Conservation (phyloP, 2,888 invertebrate species). For the Alentia gelatinosa region DNA sequence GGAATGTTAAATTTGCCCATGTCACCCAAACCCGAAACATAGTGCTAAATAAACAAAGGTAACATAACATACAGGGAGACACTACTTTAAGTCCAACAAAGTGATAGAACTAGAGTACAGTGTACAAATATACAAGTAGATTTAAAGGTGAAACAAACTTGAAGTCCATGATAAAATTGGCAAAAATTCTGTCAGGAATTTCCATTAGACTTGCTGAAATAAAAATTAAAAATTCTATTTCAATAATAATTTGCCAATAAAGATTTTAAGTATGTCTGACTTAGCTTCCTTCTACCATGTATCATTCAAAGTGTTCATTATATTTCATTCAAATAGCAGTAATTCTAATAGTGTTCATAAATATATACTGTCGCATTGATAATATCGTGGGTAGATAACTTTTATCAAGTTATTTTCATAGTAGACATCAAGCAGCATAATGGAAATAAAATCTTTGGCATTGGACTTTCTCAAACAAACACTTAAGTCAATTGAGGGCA, state of each 20-base stretch:
- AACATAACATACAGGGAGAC: slow-evolving; percentile 10
- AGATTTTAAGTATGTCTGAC: background rate
- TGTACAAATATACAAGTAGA: background rate
- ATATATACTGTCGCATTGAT: background rate
- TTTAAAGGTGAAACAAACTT: background rate
- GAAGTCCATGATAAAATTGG: background rate
- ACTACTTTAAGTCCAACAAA: background rate
- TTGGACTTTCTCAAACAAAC: background rate
- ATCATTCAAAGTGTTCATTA: background rate
- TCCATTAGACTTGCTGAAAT: background rate
- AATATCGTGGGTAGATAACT: background rate
- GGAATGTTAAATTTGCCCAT: slow-evolving; percentile 11
- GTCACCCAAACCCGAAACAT: slow-evolving; percentile 27
- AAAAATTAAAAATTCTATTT: background rate
- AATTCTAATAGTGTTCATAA: background rate
- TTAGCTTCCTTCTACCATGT: background rate
- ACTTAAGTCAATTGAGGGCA: background rate
- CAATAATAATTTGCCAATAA: slow-evolving; percentile 7
- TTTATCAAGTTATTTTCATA: background rate
- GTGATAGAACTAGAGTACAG: background rate
- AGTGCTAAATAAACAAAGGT: slow-evolving; percentile 9
- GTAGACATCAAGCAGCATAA: background rate
- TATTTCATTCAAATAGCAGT: slow-evolving; percentile 4
- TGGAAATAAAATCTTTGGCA: slow-evolving; percentile 23
- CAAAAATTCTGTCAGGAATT: background rate